Evolutionary conservation across 2,797 vertebrate genomes (phyloP), one percentile per base, ranked within the genome.

Genomic region (Poecilia picta): DNA sequence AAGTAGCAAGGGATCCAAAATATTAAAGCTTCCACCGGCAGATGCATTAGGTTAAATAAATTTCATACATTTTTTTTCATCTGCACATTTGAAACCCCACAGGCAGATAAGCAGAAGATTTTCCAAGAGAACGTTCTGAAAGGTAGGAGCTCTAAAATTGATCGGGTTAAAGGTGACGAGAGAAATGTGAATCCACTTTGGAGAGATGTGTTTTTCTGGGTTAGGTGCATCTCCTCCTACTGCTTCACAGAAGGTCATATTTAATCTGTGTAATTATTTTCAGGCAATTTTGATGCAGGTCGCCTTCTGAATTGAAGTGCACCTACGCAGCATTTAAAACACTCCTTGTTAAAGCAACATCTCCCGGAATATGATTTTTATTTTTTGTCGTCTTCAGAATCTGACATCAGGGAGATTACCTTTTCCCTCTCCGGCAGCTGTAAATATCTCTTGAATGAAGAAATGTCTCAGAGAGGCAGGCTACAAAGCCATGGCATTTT

Each of bases 241-340:
- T 74, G 74, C 72, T 80, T 87, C 89, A 57, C 62, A 82, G 75
- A 93, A 94, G 90, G 91, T 94, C 92, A 87, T 70, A 92, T 91
- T 92, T 93, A 93, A 95, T 94, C 77, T 83, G 41, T 81, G 75
- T 87, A 88, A 94, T 95, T 92, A 93, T 89, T 91, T 82, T 85
- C 84, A 68, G 55, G 78, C 89, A 82, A 80, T 91, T 92, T 92
- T 72, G 43, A 87, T 81, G 62, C 80, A 25, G 64, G 82, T 73
- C 47, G 72, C 64, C 16, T 57, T n/a, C 64, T 83, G 72, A 86
- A 59, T 88, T 23, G 49, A 78, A 85, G 84, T 41, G 33, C 33
- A 33, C 76, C 87, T 81, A 80, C 72, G n/a, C 84, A 80, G 41
- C 23, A 4, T 74, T 88, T 91, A 81, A 83, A 82, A 79, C 76